phyloP scores from a whole-genome alignment of 2,888 invertebrate species.

The Drosophila birchii region DNA sequence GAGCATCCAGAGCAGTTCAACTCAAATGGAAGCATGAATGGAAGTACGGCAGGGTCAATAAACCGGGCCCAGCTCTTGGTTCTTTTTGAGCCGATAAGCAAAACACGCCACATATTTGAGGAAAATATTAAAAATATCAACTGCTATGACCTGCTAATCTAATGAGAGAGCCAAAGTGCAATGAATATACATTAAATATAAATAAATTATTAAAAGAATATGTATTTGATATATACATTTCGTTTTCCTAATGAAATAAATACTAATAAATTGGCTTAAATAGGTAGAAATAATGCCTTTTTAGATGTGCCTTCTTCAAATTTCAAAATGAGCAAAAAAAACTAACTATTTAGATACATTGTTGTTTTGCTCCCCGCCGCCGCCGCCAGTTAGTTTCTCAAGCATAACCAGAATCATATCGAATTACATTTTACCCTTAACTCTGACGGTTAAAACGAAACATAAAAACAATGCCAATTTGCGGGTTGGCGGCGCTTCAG shows the following conservation, averaged over 20 bases:
- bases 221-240: too few species aligned
- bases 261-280: not conserved
- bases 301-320: not conserved
- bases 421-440: conserved; percentile 3
- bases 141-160: conserved; percentile 3
- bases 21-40: conserved; percentile 37
- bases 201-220: not conserved
- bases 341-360: not conserved
- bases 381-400: not conserved
- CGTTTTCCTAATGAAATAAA: not conserved
- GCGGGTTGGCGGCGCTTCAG: conserved; percentile 16
- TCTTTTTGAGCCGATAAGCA: conserved; percentile 2
- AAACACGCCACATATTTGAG: not conserved
- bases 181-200: not conserved
- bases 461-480: conserved; percentile 15
- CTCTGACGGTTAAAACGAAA: conserved; percentile 16
- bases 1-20: conserved; percentile 25
- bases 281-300: too few species aligned
- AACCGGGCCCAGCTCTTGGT: conserved; percentile 46
- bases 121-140: not conserved
- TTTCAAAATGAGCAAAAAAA: not conserved
- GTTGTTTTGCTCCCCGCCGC: not conserved
- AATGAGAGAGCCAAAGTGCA: not conserved
- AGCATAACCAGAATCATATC: conserved; percentile 23
- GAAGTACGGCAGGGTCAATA: conserved; percentile 58